Percentiles rank a stretch among this genome's conserved stretches.
phyloP scores from a whole-genome alignment of 2,113 vertebrate species.

The Ursus arctos region DNA sequence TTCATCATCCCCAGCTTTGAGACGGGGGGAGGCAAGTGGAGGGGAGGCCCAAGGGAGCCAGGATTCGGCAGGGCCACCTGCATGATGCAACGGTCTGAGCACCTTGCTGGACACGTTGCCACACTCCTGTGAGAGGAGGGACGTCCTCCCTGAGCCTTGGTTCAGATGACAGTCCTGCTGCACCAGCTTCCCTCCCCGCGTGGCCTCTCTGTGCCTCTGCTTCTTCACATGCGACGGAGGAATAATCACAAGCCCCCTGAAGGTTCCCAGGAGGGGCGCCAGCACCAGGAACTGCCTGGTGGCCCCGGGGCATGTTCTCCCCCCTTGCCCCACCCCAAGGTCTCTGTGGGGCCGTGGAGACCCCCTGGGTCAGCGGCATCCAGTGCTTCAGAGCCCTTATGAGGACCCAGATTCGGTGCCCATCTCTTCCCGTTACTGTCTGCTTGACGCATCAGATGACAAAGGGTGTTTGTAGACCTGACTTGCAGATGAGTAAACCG shows the following conservation, averaged over 20 bases:
- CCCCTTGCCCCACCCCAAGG: too few species aligned
- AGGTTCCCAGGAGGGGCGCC: fast-evolving
- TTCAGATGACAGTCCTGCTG: not conserved
- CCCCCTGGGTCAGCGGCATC: fast-evolving
- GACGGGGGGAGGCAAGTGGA: not conserved
- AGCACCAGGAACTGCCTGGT: fast-evolving
- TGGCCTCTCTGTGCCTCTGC: fast-evolving
- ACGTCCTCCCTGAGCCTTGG: not conserved
- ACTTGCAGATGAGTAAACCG: fast-evolving
- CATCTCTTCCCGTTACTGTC: fast-evolving
- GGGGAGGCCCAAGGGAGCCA: not conserved
- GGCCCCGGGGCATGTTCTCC: fast-evolving
- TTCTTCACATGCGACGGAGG: fast-evolving
- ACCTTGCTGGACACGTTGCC: not conserved
- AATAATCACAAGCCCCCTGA: fast-evolving
- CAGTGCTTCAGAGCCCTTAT: fast-evolving
- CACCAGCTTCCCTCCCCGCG: fast-evolving
- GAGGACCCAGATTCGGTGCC: fast-evolving
- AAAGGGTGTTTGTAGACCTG: fast-evolving
- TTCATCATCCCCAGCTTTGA: not conserved
- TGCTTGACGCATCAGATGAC: fast-evolving
- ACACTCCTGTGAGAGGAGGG: fast-evolving
- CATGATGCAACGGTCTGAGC: not conserved
- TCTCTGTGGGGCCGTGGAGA: too few species aligned
- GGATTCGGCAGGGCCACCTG: not conserved